Evolutionary conservation across 2,888 invertebrate genomes (phyloP).

Genomic region (Pandemis corylana): DNA sequence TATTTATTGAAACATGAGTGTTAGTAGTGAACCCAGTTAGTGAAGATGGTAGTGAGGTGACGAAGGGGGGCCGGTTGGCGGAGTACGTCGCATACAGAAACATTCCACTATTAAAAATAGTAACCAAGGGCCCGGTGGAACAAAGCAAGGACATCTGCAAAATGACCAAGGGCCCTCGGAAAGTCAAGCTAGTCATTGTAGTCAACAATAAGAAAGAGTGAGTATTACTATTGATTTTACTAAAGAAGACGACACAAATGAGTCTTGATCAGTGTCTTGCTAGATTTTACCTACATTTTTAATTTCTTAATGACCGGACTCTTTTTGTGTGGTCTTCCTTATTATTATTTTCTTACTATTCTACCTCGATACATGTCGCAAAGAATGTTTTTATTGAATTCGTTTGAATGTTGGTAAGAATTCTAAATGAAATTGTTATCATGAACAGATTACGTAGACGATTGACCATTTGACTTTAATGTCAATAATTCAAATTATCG

Average conservation of each 20-base stretch:
- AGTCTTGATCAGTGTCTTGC: not conserved
- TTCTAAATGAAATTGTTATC: too few relatives aligned
- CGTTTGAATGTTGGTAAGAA: too few relatives aligned
- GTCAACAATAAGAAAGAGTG: constrained; percentile 85
- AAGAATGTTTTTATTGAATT: too few relatives aligned
- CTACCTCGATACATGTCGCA: too few relatives aligned
- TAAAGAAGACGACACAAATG: not conserved
- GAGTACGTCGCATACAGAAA: constrained; percentile 58
- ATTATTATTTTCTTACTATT: not conserved
- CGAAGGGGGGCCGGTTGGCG: constrained; percentile 65
- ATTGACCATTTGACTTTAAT: too few relatives aligned
- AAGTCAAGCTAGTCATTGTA: constrained; percentile 85
- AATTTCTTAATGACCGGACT: not conserved
- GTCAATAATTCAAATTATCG: too few relatives aligned
- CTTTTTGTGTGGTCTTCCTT: not conserved
- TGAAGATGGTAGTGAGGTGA: constrained; percentile 77
- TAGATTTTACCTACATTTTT: not conserved
- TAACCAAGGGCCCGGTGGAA: constrained; percentile 80
- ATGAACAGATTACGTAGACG: too few relatives aligned
- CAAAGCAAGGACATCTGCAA: constrained; percentile 79
- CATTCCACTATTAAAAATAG: constrained; percentile 82
- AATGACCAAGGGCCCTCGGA: constrained; percentile 86
- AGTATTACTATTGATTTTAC: constrained; percentile 59
- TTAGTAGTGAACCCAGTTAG: constrained; percentile 60
- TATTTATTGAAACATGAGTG: constrained; percentile 58